Conservation (phyloP, 2,888 invertebrate genomes). For the Siphonodentalium dalli region DNA sequence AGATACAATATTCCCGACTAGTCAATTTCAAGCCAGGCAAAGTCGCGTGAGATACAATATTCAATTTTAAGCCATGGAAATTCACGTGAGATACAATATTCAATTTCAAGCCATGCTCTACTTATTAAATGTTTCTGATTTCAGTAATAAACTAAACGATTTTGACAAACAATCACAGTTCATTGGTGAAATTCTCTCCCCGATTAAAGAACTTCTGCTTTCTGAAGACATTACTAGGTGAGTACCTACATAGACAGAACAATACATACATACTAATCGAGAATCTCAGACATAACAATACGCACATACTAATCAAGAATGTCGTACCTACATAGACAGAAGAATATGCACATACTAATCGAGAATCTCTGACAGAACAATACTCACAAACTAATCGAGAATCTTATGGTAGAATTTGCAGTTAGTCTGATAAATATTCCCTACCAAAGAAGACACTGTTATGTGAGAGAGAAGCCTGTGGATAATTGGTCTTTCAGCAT, state of each 20-base stretch:
- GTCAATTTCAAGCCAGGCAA: too few species aligned
- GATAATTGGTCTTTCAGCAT: too few species aligned
- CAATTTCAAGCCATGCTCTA: too few species aligned
- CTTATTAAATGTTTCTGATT: conserved; percentile 23
- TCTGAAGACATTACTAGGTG: conserved; percentile 57
- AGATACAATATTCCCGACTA: too few species aligned
- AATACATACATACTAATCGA: neutral
- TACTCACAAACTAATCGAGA: too few species aligned
- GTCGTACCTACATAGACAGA: conserved; percentile 24
- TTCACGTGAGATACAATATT: neutral
- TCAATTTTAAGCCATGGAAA: too few species aligned
- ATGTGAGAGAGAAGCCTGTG: too few species aligned
- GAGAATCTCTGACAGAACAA: neutral
- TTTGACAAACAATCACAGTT: conserved; percentile 78
- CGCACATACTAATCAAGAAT: too few species aligned
- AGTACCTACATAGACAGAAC: conserved; percentile 27
- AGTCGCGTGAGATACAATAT: neutral
- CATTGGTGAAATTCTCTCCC: conserved; percentile 75
- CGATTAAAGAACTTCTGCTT: conserved; percentile 66
- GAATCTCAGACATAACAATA: neutral
- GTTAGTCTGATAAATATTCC: too few species aligned
- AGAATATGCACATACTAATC: neutral
- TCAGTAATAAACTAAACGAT: conserved; percentile 83
- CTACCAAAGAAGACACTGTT: too few species aligned
- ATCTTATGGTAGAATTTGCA: too few species aligned